Evolutionary conservation across 2,797 vertebrate species (phyloP).

Genomic region (Merluccius polli): DNA sequence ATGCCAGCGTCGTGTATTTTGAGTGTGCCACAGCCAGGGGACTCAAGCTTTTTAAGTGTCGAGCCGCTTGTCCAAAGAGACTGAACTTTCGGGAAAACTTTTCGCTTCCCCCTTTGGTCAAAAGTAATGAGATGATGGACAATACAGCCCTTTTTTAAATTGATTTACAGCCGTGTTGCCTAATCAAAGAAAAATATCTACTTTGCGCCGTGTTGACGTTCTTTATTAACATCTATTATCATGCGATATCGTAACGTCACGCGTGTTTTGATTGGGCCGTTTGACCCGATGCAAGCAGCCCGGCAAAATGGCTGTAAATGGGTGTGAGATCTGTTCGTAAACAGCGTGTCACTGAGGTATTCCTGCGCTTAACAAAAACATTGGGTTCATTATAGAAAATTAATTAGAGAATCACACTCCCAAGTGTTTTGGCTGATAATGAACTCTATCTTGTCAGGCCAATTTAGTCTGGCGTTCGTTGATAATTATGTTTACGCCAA

Average conservation of each 20-base stretch:
- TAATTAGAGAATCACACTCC: slow-evolving; percentile 77
- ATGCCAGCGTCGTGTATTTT: slow-evolving; percentile 67
- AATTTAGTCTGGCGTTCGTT: slow-evolving; percentile 65
- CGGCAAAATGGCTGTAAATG: slow-evolving; percentile 42
- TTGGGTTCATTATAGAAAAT: slow-evolving; percentile 75
- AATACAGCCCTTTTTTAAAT: background rate
- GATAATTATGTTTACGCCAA: slow-evolving; percentile 77
- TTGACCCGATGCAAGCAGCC: background rate
- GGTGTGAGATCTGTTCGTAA: slow-evolving; percentile 56
- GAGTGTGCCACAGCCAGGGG: slow-evolving; percentile 37
- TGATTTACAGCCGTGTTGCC: background rate
- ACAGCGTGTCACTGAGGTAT: slow-evolving; percentile 71
- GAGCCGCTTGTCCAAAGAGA: slow-evolving; percentile 32
- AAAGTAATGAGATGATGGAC: background rate
- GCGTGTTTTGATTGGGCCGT: background rate
- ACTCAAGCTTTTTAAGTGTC: slow-evolving; percentile 37
- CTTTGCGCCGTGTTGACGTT: background rate
- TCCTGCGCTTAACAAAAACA: slow-evolving; percentile 68
- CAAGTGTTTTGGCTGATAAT: slow-evolving; percentile 78
- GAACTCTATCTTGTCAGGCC: slow-evolving; percentile 74
- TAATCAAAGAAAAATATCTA: background rate
- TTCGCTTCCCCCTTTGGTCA: background rate
- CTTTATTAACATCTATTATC: background rate
- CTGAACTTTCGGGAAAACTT: background rate
- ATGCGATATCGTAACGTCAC: background rate